Evolutionary conservation across 2,113 vertebrate species (phyloP), one percentile per base, ranked within the genome.

Genomic region (Pluvianellus socialis): DNA sequence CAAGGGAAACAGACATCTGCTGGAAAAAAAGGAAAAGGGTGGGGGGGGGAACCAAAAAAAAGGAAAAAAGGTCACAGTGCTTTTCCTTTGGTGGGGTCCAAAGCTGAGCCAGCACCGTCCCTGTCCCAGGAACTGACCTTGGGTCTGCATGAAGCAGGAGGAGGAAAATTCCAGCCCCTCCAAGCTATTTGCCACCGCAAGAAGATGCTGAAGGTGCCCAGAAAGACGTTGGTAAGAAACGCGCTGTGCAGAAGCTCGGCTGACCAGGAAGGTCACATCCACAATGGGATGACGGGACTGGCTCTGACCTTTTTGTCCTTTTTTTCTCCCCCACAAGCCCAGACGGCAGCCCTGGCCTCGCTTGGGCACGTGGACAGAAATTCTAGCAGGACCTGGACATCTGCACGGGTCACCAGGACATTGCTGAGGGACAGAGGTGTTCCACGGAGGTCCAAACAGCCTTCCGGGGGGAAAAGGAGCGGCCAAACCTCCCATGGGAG

Each of bases 111-210:
- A 35, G 27, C 0, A 0, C 12, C 10, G 0, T 27, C 35, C 22
- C 53, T 32, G 9, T 27, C 44, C 47, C n/a, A 18, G 47, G 47
- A 79, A 21, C 32, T 1, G 4, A 16, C 32, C 42, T 28, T 7
- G 4, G 26, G 26, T 32, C 44, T 7, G 24, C 71, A n/a, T 65
- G n/a, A 17, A 67, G 93, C 47, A 26, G 27, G 33, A 88, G 84
- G 75, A 86, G 91, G 79, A 86, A 86, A 92, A 79, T 88, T 68
- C 53, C 95, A 94, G 26, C 63, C 58, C 30, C 24, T 63, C 76
- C 0, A 1, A 55, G 42, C 66, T 19, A 10, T 45, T 40, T 75
- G 52, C 68, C 55, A 4, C 45, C 0, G 0, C n/a, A 53, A 68
- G 79, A 62, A 71, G 74, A 42, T 38, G 71, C 72, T 61, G 80